Base-by-base conservation (phyloP, 92 coral and sea anemone species). In the Zoanthus gigantus region DNA sequence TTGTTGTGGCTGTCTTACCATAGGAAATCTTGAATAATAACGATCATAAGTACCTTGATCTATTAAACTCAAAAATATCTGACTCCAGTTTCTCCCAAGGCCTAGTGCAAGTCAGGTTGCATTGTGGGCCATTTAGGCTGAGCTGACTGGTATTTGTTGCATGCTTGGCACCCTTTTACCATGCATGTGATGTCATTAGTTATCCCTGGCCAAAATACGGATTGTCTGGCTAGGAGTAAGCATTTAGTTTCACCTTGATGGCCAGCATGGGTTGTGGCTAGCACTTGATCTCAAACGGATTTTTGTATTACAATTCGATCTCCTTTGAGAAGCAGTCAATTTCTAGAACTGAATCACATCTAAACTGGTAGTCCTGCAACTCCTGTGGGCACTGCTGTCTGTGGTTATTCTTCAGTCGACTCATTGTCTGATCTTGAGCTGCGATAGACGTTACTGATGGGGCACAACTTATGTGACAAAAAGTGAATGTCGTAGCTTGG, bases 271-370 rank as follows among this genome's bases (percentile, higher is more conserved):
- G 52, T 47, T 8, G 8, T 87, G 78, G 7, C 71, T 0, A 65
- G 71, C 28, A 65, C 71, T 4, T 65, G 6, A 17, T 2, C 71
- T 3, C 71, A 30, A 65, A 65, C 8, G 71, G 71, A 17, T 16
- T 88, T 77, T 31, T 77, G 87, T 16, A 92, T 92, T 4, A 77
- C 71, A 23, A 87, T 66, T 52, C 76, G 28, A 56, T 87, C 84
- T 47, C n/a, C 75, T 37, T 79, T 83, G 45, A 71, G 89, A 69
- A 56, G 60, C 77, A 82, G n/a, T 89, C 94, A 50, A 88, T 92
- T 30, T 93, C 90, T 17, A 90, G 44, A 31, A 91, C 90, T 13
- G 91, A 83, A 44, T 93, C 92, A 53, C 92, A 93, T 44, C 94
- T 84, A 32, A 48, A 74, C 84, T 91, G 76, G 77, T 48, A 23